Percentiles rank a stretch among this genome's conserved stretches.
These are phyloP conservation scores for Ceratitis capitata DNA, from an alignment of 1,140 invertebrate species.

Conservation along the genomic window DNA sequence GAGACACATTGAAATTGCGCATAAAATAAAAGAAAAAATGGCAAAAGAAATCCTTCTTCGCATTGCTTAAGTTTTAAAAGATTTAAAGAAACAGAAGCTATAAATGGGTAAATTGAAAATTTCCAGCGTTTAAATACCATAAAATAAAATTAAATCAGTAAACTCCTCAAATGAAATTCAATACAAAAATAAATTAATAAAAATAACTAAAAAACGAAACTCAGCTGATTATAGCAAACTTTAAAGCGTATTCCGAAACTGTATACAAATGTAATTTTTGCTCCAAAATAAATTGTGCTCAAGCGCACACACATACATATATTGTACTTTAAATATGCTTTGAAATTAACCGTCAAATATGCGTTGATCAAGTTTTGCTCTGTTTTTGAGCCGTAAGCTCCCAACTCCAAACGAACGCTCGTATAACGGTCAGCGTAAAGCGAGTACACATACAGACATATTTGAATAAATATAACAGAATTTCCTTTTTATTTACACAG, in stretches of 20 bases:
- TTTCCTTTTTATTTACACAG: background rate
- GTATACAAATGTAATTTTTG: too few species aligned
- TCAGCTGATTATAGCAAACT: background rate
- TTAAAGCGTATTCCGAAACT: background rate
- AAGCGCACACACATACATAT: too few species aligned
- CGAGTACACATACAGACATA: background rate
- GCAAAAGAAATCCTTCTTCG: background rate
- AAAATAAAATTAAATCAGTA: background rate
- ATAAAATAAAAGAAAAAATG: background rate
- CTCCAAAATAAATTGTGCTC: too few species aligned
- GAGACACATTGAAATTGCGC: background rate
- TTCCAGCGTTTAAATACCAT: background rate
- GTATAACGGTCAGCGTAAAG: background rate
- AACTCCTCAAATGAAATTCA: background rate
- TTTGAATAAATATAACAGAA: background rate
- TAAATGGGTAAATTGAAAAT: background rate
- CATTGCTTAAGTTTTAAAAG: background rate
- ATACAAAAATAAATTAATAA: background rate
- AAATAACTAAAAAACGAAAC: background rate
- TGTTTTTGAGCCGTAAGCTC: background rate
- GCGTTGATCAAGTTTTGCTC: background rate
- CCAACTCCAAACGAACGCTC: background rate
- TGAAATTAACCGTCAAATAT: too few species aligned
- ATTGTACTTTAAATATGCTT: too few species aligned
- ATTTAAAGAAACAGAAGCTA: background rate